Base-by-base conservation (phyloP, 1,140 invertebrate genomes). In the Drosophila rhopaloa region DNA sequence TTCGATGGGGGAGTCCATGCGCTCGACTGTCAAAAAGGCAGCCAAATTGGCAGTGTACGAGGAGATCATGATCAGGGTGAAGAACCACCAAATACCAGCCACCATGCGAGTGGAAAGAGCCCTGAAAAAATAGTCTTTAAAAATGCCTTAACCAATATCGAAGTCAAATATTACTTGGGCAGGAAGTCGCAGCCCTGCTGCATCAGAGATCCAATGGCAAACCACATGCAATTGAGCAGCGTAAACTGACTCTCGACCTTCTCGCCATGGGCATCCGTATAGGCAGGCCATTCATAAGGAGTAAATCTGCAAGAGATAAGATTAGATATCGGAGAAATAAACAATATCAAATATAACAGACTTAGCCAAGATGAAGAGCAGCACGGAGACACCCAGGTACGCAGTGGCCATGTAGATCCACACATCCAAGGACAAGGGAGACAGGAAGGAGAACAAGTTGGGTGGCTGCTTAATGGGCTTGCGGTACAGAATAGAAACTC, bases 31-130 rank as follows among this genome's bases (percentile, higher is more conserved):
- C 5, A 99, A 93, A 93, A 99, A 99, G 29, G 98, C 98, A 19
- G 98, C 98, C 80, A 99, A 94, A 93, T 99, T 99, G 37, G 98
- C 98, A 27, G 98, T 99, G 93, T 99, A 99, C 1, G 98, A 99
- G 13, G 98, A 99, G 85, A 99, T 99, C 96, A 99, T 98, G 80
- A 99, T 99, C 14, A 99, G 93, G 0, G 98, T 99, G 93, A 99
- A 99, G 93, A 99, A 98, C 98, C 98, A 99, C 98, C 98, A 99
- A 94, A 97, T 98, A 43, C 95, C 95, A 9, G 97, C 97, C 5
- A 98, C 97, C 95, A 98, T 97, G 66, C 97, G 94, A 0, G 97
- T 98, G 4, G 96, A 97, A 9, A 97, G 94, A 53, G 96, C 96
- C 93, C 96, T 97, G 48, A 93, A 93, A 71, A 62, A 7, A 32